Percentiles rank a stretch among this genome's conserved stretches.
Evolutionary conservation across 2,113 vertebrate species (phyloP).

Genomic region (Astur gentilis): DNA sequence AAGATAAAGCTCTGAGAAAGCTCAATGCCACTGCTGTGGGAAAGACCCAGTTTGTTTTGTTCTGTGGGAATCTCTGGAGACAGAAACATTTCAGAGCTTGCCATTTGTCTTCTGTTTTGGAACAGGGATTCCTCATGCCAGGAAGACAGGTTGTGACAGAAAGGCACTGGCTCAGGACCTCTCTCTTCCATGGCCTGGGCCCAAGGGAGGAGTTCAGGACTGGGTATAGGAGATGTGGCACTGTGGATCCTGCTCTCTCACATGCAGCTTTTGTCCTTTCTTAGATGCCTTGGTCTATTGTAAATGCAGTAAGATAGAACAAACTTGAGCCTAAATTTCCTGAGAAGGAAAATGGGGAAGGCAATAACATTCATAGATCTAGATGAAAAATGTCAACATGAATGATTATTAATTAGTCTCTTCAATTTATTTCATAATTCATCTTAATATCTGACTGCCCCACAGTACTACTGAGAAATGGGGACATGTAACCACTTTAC

Average conservation of each 20-base stretch:
- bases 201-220: not conserved
- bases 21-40: fast-evolving
- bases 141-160: not conserved
- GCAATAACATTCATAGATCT: not conserved
- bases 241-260: not conserved
- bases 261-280: not conserved
- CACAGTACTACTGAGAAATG: not conserved
- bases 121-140: not conserved
- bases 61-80: not conserved
- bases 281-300: not conserved
- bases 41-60: not conserved
- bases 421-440: not conserved
- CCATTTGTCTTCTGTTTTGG: not conserved
- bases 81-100: not conserved
- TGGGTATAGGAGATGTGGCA: not conserved
- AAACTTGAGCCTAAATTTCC: not conserved
- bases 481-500: not conserved
- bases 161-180: fast-evolving
- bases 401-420: not conserved
- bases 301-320: not conserved
- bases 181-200: not conserved
- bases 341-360: not conserved
- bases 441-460: not conserved
- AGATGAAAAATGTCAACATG: not conserved
- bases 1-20: not conserved